These are phyloP conservation scores for Teleogryllus oceanicus DNA, from an alignment of 2,888 invertebrate genomes.

Conservation along the genomic window DNA sequence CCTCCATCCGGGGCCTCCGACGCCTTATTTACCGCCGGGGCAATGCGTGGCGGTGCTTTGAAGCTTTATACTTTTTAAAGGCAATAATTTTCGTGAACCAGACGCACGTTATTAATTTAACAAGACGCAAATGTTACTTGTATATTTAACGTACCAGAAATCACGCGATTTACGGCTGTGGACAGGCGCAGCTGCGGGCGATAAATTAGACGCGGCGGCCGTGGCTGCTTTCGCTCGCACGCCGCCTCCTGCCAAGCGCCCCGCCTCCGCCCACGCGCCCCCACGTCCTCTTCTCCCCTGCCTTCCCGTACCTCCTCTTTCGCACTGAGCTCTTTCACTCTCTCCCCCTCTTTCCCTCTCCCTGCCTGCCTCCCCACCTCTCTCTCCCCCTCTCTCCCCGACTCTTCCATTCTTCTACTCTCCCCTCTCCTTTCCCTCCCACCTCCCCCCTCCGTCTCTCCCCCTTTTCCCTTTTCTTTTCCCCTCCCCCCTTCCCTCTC, in stretches of 20 bases:
- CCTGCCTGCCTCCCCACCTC: rapidly evolving
- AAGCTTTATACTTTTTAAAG: conserved; percentile 18
- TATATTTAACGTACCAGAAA: conserved; percentile 18
- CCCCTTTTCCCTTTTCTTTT: too few species aligned
- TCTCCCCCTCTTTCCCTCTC: too few species aligned
- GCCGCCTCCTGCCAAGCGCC: background rate
- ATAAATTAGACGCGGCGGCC: background rate
- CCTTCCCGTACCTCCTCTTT: too few species aligned
- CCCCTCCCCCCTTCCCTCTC: too few species aligned
- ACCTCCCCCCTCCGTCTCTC: too few species aligned
- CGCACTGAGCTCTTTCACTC: too few species aligned
- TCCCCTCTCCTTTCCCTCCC: too few species aligned
- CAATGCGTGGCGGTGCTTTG: background rate
- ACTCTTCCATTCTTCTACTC: too few species aligned
- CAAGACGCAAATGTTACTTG: conserved; percentile 18
- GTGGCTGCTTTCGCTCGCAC: background rate
- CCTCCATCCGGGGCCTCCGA: background rate
- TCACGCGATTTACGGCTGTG: conserved; percentile 6
- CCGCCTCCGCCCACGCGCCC: background rate
- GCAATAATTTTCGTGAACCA: conserved; percentile 18
- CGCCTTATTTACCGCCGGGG: background rate
- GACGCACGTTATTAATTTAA: conserved; percentile 18
- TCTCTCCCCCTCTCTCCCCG: too few species aligned
- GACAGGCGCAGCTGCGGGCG: conserved; percentile 18
- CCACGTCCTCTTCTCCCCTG: too few species aligned